Evolutionary conservation across 2,113 vertebrate genomes (phyloP).

Genomic region (Stomatorhinus ivindoensis): DNA sequence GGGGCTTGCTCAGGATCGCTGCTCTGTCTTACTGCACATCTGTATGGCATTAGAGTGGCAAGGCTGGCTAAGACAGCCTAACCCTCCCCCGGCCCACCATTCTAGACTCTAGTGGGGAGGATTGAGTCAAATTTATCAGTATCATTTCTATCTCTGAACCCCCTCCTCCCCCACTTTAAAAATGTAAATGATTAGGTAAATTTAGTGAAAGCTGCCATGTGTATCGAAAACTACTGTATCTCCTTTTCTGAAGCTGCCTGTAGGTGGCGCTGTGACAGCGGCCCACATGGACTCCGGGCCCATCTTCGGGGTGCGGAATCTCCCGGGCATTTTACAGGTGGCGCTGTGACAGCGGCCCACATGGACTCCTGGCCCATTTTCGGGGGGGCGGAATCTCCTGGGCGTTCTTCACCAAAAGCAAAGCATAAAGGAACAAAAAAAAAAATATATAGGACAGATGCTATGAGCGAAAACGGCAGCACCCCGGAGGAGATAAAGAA

Average conservation of each 20-base stretch:
- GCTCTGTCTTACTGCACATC: constrained; percentile 36
- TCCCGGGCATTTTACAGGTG: not conserved
- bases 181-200: not conserved
- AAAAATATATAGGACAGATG: not conserved
- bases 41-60: constrained; percentile 25
- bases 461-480: not conserved
- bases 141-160: no score
- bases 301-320: not conserved
- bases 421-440: not conserved
- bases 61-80: not conserved
- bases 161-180: not conserved
- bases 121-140: not conserved
- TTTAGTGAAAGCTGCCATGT: not conserved
- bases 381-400: not conserved
- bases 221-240: not conserved
- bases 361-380: not conserved
- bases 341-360: not conserved
- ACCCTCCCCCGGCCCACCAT: not conserved
- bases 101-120: not conserved
- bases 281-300: not conserved
- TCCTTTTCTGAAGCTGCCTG: not conserved
- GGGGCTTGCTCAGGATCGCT: constrained; percentile 23
- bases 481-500: not conserved
- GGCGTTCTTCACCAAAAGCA: not conserved
- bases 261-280: not conserved